Conservation (phyloP, 1,140 invertebrate genomes). For the Marisa cornuarietis region DNA sequence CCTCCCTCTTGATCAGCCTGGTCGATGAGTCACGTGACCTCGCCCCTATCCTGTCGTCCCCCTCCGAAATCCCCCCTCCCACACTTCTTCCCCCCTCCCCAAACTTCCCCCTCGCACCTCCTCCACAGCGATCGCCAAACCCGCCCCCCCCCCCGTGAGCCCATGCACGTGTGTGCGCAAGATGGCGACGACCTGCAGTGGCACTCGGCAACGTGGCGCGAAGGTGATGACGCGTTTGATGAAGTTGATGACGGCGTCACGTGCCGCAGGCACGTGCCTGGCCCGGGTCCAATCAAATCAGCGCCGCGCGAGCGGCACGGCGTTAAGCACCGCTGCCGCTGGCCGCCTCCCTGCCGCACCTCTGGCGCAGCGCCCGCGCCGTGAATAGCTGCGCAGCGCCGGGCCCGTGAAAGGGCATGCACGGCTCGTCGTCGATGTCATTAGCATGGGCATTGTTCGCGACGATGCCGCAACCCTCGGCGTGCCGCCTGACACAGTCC, state of each 20-base stretch:
- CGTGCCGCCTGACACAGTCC: neutral
- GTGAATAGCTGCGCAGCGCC: no score
- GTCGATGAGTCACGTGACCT: neutral
- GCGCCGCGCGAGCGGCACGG: no score
- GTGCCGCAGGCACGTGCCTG: no score
- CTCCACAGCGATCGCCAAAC: neutral
- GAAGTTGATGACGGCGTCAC: no score
- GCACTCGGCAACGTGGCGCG: neutral
- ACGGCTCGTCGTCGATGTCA: no score
- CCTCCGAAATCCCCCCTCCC: neutral
- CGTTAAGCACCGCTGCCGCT: no score
- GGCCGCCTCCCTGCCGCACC: no score
- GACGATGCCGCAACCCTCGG: no score
- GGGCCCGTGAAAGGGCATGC: no score
- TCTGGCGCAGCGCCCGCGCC: no score
- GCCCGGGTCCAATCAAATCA: no score
- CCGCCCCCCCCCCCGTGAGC: neutral
- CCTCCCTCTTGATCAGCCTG: neutral
- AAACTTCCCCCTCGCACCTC: neutral
- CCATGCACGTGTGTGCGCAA: neutral
- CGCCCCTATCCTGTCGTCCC: neutral
- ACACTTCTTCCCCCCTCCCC: neutral
- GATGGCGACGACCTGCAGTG: neutral
- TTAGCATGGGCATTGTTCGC: no score
- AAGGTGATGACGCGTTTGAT: neutral